phyloP scores from a whole-genome alignment of 2,797 vertebrate genomes.

The Tokudaia tokunoshimensis region DNA sequence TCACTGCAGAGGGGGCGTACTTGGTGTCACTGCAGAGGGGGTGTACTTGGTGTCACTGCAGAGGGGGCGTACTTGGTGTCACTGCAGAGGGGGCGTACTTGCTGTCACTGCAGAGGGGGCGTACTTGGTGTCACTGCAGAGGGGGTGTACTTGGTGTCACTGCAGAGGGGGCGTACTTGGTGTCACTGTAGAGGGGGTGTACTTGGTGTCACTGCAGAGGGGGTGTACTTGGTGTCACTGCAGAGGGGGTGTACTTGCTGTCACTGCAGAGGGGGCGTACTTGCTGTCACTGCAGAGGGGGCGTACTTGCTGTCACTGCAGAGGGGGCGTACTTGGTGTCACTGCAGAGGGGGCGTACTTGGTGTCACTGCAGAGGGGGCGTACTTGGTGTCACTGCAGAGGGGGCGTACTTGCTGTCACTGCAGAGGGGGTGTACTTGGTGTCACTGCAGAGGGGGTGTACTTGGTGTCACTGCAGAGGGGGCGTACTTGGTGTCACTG shows the following conservation, averaged over 20 bases:
- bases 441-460: neutral
- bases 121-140: neutral
- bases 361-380: neutral
- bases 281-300: neutral
- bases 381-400: neutral
- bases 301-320: neutral
- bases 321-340: neutral
- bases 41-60: too few species aligned
- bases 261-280: neutral
- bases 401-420: neutral
- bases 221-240: neutral
- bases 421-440: neutral
- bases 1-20: neutral
- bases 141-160: too few species aligned
- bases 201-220: neutral
- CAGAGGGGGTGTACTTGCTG: neutral
- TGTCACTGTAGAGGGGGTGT: neutral
- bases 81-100: neutral
- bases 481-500: too few species aligned
- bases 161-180: too few species aligned
- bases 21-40: neutral
- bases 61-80: too few species aligned
- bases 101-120: neutral
- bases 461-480: too few species aligned
- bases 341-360: neutral